A percentile compares a stretch with the other conserved stretches of the same genome.
phyloP scores from a whole-genome alignment of 2,797 vertebrate species.

The Bradypodion pumilum region DNA sequence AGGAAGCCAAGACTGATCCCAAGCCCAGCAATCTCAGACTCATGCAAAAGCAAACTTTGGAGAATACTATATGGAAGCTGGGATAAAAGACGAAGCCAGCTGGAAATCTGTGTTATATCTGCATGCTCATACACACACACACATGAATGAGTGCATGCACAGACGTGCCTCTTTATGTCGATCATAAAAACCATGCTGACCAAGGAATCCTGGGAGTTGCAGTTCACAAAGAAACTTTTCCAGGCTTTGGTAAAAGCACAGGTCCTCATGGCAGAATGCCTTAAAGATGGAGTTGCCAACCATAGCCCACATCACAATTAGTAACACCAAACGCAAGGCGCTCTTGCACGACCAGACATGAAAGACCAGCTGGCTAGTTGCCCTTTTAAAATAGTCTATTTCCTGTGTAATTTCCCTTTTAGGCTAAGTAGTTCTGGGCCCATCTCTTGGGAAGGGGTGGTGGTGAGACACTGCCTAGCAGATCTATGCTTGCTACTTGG shows the following conservation, averaged over 20 bases:
- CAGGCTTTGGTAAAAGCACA: not conserved
- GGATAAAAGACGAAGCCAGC: not conserved
- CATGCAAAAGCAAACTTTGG: slow-evolving; percentile 4
- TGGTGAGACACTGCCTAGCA: not conserved
- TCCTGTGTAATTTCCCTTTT: not conserved
- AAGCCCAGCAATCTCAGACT: not conserved
- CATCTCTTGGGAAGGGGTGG: not conserved
- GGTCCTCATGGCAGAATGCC: not conserved
- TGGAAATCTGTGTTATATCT: not conserved
- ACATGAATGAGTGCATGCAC: not conserved
- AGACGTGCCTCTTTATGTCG: not conserved
- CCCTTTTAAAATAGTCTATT: not conserved
- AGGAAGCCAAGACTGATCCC: slow-evolving; percentile 7
- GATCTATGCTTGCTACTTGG: not conserved
- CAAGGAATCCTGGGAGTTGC: too few species aligned
- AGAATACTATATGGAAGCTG: not conserved
- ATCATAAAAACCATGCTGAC: too few species aligned
- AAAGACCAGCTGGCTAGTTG: not conserved
- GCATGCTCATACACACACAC: too few species aligned
- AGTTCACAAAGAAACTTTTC: too few species aligned
- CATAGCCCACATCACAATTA: not conserved
- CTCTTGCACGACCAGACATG: too few species aligned
- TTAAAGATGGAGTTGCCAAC: not conserved
- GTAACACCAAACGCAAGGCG: not conserved
- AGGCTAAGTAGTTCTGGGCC: not conserved